A percentile compares a stretch with the other conserved stretches of the same genome.
phyloP scores from a whole-genome alignment of 92 coral and sea anemone species.

The Phenganax subtilis region DNA sequence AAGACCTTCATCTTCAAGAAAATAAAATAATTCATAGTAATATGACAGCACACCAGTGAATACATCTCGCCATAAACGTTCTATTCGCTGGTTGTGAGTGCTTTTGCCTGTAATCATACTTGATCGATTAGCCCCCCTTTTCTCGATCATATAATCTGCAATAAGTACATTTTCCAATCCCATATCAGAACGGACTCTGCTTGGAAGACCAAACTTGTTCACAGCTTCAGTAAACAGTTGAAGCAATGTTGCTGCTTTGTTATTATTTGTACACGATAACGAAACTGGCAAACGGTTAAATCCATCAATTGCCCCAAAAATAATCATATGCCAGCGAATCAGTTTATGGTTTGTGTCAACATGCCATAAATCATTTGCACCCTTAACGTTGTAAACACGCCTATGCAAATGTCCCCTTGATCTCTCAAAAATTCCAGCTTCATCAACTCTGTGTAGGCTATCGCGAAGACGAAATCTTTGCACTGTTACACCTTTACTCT shows the following conservation, averaged over 20 bases:
- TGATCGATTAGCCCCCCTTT: constrained; percentile 59
- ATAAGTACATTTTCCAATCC: constrained; percentile 64
- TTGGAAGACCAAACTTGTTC: constrained; percentile 62
- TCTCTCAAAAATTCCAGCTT: constrained; percentile 24
- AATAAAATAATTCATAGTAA: constrained; percentile 61
- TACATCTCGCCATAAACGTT: constrained; percentile 70
- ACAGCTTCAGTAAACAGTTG: constrained; percentile 54
- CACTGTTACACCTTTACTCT: neutral
- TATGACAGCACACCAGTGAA: constrained; percentile 62
- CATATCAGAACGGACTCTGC: constrained; percentile 67
- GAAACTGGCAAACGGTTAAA: constrained; percentile 61
- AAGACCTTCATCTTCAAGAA: constrained; percentile 63
- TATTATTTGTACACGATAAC: constrained; percentile 53
- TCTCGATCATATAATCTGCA: constrained; percentile 64
- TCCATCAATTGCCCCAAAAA: constrained; percentile 60
- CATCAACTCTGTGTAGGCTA: constrained; percentile 35
- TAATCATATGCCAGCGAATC: constrained; percentile 51
- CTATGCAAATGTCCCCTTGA: constrained; percentile 39
- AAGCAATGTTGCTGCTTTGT: constrained; percentile 53
- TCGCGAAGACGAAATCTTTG: constrained; percentile 27
- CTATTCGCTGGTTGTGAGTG: constrained; percentile 60
- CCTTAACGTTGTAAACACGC: constrained; percentile 42
- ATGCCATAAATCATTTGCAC: constrained; percentile 46
- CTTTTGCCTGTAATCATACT: constrained; percentile 65
- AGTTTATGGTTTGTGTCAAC: constrained; percentile 52